Percentiles rank a stretch among this genome's conserved stretches.
These are phyloP conservation scores for Orgyia antiqua DNA, from an alignment of 2,888 invertebrate genomes.

Conservation along the genomic window DNA sequence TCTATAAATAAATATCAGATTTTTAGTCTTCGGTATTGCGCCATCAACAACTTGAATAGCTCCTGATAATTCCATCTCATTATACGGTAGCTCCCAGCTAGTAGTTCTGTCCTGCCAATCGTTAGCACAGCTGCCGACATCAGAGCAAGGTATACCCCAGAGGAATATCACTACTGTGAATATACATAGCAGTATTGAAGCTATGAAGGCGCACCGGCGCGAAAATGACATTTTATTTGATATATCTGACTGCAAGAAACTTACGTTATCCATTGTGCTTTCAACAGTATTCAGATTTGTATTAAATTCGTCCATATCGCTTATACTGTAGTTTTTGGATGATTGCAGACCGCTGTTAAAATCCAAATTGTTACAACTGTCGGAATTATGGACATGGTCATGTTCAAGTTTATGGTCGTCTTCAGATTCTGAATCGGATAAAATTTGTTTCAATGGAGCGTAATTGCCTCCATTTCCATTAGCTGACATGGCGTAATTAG, in stretches of 20 bases:
- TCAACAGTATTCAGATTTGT: conserved; percentile 66
- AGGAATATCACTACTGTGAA: conserved; percentile 85
- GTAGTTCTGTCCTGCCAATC: conserved; percentile 78
- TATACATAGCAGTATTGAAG: conserved; percentile 84
- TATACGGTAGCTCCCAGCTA: conserved; percentile 83
- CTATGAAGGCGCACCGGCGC: conserved; percentile 82
- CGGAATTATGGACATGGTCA: conserved; percentile 50
- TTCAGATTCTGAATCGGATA: conserved; percentile 88
- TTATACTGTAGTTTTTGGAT: conserved; percentile 64
- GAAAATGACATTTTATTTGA: conserved; percentile 81
- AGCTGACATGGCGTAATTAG: conserved; percentile 51
- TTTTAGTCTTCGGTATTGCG: conserved; percentile 80
- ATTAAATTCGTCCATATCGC: conserved; percentile 69
- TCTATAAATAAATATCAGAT: conserved; percentile 85
- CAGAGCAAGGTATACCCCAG: conserved; percentile 87
- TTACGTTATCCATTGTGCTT: conserved; percentile 70
- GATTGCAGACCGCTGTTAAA: conserved; percentile 66
- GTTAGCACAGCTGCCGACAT: conserved; percentile 81
- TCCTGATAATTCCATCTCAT: conserved; percentile 83
- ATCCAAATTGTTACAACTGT: conserved; percentile 64
- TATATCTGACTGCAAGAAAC: conserved; percentile 65
- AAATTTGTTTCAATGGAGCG: conserved; percentile 86
- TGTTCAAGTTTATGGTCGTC: conserved; percentile 77
- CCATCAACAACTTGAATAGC: conserved; percentile 83
- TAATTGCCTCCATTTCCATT: conserved; percentile 78